phyloP scores from a whole-genome alignment of 2,113 vertebrate genomes.

The Choloepus hoffmanni region DNA sequence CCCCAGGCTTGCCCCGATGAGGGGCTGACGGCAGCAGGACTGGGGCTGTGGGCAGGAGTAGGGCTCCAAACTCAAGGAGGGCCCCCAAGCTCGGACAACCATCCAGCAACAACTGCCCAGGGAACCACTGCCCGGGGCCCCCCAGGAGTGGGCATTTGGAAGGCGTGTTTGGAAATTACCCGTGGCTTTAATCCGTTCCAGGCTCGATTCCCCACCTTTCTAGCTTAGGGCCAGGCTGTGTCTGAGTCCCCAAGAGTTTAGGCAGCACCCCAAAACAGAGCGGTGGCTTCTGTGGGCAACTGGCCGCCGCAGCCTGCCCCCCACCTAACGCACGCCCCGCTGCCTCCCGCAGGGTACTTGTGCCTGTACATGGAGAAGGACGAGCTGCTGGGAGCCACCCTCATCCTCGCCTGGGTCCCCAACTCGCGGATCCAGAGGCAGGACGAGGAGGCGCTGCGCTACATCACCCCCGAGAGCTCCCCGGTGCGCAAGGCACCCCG shows the following conservation, averaged over 20 bases:
- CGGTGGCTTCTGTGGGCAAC: accelerated
- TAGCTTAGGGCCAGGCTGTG: neutral
- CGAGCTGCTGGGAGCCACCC: slow-evolving; percentile 93
- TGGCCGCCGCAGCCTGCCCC: too few species aligned
- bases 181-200: accelerated
- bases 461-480: slow-evolving; percentile 96
- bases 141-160: too few species aligned
- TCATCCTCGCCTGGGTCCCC: slow-evolving; percentile 98
- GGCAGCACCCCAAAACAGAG: accelerated
- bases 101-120: accelerated
- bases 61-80: too few species aligned
- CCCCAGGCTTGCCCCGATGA: too few species aligned
- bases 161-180: neutral
- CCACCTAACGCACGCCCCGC: neutral
- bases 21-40: too few species aligned
- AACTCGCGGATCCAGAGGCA: slow-evolving; percentile 97
- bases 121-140: too few species aligned
- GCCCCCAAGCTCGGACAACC: accelerated
- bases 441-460: slow-evolving; percentile 97
- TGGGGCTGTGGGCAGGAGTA: too few species aligned
- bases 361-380: slow-evolving; percentile 98
- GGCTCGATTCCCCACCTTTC: accelerated
- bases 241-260: accelerated
- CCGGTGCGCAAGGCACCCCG: slow-evolving; percentile 93
- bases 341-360: slow-evolving; percentile 91